Conservation (phyloP, 1,140 invertebrate species). For the Cyphomyrmex costatus region DNA sequence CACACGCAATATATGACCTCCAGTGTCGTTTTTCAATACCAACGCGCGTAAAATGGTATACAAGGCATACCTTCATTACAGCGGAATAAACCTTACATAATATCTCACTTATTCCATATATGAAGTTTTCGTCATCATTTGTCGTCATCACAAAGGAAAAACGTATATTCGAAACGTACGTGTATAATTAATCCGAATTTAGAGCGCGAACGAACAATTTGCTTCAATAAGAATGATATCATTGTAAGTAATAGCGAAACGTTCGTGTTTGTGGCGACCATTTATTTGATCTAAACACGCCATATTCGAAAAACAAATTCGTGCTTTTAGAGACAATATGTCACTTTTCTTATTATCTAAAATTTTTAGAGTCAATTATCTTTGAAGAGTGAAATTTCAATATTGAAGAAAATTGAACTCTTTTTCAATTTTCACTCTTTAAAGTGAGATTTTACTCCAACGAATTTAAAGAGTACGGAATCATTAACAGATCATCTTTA, state of each 20-base stretch:
- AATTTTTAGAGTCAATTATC: too few species aligned
- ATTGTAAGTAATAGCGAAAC: not conserved
- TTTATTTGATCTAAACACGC: not conserved
- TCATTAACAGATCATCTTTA: slow-evolving; percentile 9
- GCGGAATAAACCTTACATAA: not conserved
- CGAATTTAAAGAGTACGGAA: not conserved
- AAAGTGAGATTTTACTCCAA: too few species aligned
- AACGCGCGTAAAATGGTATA: not conserved
- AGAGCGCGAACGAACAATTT: not conserved
- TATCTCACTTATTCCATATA: not conserved
- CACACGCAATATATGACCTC: not conserved
- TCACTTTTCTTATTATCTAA: not conserved
- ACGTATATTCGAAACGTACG: not conserved
- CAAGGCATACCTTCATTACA: not conserved
- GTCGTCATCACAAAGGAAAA: not conserved
- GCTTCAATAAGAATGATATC: not conserved
- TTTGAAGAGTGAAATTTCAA: too few species aligned
- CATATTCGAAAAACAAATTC: not conserved
- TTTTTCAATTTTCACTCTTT: too few species aligned
- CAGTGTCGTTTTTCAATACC: not conserved
- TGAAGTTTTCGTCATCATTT: not conserved
- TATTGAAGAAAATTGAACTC: too few species aligned
- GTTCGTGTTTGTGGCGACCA: not conserved
- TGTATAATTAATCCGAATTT: not conserved
- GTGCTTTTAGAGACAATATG: not conserved